These are phyloP conservation scores for Myiopsitta monachus DNA, from an alignment of 2,113 vertebrate genomes.

Conservation along the genomic window DNA sequence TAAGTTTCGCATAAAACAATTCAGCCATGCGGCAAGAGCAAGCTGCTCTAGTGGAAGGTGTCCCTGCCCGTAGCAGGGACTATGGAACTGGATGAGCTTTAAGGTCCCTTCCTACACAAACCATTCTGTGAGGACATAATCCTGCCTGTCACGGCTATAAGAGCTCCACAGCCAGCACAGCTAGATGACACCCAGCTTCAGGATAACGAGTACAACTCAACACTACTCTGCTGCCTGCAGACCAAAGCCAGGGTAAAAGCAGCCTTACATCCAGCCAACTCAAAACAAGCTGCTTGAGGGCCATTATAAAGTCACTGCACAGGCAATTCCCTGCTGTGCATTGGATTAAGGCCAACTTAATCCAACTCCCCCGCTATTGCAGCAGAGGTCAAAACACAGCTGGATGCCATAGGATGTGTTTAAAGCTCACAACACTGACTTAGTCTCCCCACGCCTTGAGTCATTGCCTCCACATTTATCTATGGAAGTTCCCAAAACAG, in stretches of 20 bases:
- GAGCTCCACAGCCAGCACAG: not conserved
- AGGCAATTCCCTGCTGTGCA: accelerated
- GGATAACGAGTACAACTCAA: too few relatives aligned
- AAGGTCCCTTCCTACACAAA: not conserved
- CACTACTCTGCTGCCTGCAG: not conserved
- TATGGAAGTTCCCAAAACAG: not conserved
- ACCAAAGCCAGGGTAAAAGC: not conserved
- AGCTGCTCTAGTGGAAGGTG: not conserved
- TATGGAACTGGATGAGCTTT: not conserved
- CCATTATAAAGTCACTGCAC: accelerated
- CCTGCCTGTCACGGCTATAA: not conserved
- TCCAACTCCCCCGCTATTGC: accelerated
- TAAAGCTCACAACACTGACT: not conserved
- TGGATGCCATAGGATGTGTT: not conserved
- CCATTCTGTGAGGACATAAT: not conserved
- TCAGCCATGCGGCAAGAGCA: not conserved
- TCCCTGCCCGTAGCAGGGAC: not conserved
- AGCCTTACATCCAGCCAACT: not conserved
- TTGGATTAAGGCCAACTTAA: not conserved
- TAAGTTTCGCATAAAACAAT: not conserved
- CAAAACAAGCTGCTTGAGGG: not conserved
- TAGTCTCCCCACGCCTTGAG: not conserved
- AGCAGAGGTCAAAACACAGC: not conserved
- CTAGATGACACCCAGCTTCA: not conserved
- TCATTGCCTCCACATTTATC: not conserved